A percentile compares a stretch with the other conserved stretches of the same genome.
These are phyloP conservation scores for Reticulitermes speratus DNA, from an alignment of 1,140 invertebrate genomes.

Conservation along the genomic window DNA sequence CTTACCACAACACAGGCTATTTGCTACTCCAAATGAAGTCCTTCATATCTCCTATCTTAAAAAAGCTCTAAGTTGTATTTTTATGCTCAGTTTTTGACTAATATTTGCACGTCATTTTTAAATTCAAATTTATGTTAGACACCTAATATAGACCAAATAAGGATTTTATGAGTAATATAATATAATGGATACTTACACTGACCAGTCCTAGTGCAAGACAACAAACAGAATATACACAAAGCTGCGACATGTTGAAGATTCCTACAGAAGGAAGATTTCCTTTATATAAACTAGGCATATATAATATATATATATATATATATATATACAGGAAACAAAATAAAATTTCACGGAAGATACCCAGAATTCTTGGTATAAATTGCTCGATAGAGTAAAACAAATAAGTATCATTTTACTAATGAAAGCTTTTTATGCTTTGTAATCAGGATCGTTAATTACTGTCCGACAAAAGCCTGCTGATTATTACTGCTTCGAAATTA, in stretches of 20 bases:
- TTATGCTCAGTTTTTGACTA: too few relatives aligned
- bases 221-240: background rate
- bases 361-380: background rate
- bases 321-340: slow-evolving; percentile 13
- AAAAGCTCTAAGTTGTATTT: too few relatives aligned
- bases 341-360: background rate
- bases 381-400: background rate
- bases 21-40: too few relatives aligned
- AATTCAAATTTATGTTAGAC: too few relatives aligned
- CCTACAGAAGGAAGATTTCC: background rate
- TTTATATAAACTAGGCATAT: background rate
- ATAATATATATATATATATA: slow-evolving; percentile 9
- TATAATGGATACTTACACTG: background rate
- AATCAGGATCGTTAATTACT: background rate
- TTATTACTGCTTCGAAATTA: background rate
- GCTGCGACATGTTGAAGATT: background rate
- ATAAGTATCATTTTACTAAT: background rate
- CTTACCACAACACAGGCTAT: too few relatives aligned
- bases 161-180: too few relatives aligned
- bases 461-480: background rate
- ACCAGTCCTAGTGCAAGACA: background rate
- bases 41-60: too few relatives aligned
- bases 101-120: too few relatives aligned
- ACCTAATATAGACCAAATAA: too few relatives aligned
- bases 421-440: background rate